Evolutionary conservation across 2,797 vertebrate genomes (phyloP).

Genomic region (Scleropages formosus): DNA sequence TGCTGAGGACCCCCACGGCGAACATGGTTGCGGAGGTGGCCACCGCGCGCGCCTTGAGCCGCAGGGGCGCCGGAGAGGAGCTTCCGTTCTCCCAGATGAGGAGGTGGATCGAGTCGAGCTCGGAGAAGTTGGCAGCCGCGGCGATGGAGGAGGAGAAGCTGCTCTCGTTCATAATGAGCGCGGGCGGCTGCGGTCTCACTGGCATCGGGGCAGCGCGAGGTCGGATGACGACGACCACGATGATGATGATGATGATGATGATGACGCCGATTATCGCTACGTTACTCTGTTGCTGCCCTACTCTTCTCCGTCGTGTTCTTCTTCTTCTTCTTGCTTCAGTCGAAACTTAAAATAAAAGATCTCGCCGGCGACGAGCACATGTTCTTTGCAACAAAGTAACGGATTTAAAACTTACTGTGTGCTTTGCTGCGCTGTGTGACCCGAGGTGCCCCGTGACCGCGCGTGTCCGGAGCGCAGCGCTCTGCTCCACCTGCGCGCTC

Average conservation of each 20-base stretch:
- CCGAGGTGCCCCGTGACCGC: neutral
- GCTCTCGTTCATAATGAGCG: no score
- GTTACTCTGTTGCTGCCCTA: no score
- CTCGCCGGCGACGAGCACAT: neutral
- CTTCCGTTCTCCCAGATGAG: conserved; percentile 45
- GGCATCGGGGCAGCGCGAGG: no score
- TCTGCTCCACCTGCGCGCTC: neutral
- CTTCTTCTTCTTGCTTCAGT: no score
- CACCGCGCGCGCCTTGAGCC: conserved; percentile 65
- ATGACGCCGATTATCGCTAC: no score
- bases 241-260: no score
- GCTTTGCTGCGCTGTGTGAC: neutral
- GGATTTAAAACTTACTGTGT: no score
- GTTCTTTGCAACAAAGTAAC: no score
- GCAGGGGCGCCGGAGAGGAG: conserved; percentile 50
- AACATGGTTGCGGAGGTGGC: conserved; percentile 75
- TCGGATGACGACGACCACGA: no score
- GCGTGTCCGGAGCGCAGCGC: neutral
- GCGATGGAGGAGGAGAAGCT: conserved; percentile 54
- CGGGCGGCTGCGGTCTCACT: neutral
- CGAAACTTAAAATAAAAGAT: neutral
- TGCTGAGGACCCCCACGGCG: conserved; percentile 71
- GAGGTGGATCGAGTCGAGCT: conserved; percentile 41
- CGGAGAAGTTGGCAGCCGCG: conserved; percentile 59
- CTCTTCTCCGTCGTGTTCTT: no score